These are phyloP conservation scores for Garra rufa DNA, from an alignment of 2,113 vertebrate species.

Conservation along the genomic window DNA sequence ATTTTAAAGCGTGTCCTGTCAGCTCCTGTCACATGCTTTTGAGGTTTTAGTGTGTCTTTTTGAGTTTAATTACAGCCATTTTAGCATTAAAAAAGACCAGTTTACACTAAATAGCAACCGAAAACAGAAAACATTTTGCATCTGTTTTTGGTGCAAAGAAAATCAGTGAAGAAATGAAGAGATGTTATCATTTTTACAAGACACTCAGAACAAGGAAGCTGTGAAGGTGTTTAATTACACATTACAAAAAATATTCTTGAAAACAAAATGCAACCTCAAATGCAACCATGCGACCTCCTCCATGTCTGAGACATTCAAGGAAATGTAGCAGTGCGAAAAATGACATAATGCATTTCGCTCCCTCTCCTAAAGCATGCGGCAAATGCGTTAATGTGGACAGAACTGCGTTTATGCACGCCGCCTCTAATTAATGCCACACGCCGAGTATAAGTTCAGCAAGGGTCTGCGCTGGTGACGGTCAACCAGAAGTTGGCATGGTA, in stretches of 20 bases:
- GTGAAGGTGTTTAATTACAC: too few relatives aligned
- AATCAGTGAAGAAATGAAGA: too few relatives aligned
- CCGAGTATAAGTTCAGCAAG: not conserved
- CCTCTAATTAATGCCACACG: slow-evolving; percentile 8
- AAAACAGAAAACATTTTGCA: not conserved
- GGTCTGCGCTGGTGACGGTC: not conserved
- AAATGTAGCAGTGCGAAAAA: not conserved
- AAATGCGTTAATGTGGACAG: not conserved
- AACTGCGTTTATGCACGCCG: not conserved
- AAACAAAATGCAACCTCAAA: not conserved
- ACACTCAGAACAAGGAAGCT: too few relatives aligned
- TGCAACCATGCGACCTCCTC: not conserved
- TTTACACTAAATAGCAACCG: not conserved
- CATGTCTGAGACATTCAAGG: not conserved
- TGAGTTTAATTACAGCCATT: too few relatives aligned
- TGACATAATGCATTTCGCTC: not conserved
- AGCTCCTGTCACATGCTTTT: not conserved
- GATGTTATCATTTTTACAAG: not conserved
- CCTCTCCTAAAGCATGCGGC: not conserved
- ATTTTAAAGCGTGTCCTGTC: not conserved
- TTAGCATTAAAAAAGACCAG: not conserved
- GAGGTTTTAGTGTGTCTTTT: too few relatives aligned
- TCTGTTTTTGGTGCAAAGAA: not conserved
- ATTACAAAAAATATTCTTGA: not conserved
- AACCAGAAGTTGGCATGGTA: not conserved